Conservation (phyloP, 2,113 vertebrate species). For the Ancistrus triradiatus region DNA sequence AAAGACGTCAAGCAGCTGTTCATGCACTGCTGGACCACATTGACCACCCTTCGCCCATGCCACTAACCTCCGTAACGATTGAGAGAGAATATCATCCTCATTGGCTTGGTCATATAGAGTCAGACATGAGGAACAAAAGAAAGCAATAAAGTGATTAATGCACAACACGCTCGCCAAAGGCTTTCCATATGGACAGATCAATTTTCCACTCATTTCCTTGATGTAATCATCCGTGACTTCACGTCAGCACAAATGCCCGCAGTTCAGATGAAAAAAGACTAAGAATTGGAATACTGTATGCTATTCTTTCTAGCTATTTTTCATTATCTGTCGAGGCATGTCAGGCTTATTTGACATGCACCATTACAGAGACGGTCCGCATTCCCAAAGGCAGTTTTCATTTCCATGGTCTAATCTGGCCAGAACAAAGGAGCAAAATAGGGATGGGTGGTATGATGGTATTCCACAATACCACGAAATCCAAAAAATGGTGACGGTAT, state of each 20-base stretch:
- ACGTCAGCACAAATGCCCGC: background rate
- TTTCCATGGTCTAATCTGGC: too few relatives aligned
- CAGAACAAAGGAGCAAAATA: too few relatives aligned
- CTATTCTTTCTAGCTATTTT: too few relatives aligned
- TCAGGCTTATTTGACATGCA: too few relatives aligned
- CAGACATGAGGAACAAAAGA: conserved; percentile 4
- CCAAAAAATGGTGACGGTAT: too few relatives aligned
- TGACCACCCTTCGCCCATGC: conserved; percentile 14
- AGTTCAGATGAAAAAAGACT: background rate
- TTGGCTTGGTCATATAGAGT: background rate
- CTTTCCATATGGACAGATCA: conserved; percentile 5
- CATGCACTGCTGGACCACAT: conserved; percentile 24
- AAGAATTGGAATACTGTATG: background rate
- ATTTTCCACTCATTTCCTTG: conserved; percentile 4
- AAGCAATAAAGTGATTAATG: conserved; percentile 9
- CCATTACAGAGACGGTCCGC: too few relatives aligned
- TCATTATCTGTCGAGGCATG: too few relatives aligned
- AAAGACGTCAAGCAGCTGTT: conserved; percentile 28
- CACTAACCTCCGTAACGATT: conserved; percentile 4
- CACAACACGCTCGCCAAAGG: conserved; percentile 5
- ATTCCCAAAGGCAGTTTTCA: too few relatives aligned
- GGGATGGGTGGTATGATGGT: too few relatives aligned
- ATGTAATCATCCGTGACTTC: background rate
- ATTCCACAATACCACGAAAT: too few relatives aligned
- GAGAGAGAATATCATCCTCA: background rate